Evolutionary conservation across 2,113 vertebrate species (phyloP).

Genomic region (Tapirus terrestris): DNA sequence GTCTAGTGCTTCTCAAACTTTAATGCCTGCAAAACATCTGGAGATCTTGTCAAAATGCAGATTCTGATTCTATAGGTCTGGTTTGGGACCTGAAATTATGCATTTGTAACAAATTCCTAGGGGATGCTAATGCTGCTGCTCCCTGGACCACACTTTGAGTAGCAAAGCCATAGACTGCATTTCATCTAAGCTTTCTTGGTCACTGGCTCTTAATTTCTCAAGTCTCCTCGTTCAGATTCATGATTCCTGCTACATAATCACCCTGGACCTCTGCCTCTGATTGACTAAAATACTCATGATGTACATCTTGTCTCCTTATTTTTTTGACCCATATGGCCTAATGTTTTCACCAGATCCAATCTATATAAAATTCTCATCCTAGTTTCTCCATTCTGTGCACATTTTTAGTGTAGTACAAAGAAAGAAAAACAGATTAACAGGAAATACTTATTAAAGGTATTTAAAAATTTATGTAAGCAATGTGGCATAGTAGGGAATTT

Average conservation of each 20-base stretch:
- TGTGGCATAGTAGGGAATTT: not conserved
- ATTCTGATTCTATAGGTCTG: not conserved
- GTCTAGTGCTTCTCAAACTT: not conserved
- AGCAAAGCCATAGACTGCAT: not conserved
- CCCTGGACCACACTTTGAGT: too few species aligned
- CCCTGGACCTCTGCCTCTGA: not conserved
- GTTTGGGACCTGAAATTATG: not conserved
- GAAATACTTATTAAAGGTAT: not conserved
- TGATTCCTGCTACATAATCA: not conserved
- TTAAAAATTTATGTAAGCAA: not conserved
- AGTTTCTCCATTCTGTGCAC: not conserved
- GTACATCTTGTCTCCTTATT: not conserved
- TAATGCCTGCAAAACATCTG: not conserved
- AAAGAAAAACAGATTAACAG: not conserved
- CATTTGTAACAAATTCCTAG: not conserved
- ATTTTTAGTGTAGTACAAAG: not conserved
- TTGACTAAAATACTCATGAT: not conserved
- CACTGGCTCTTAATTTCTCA: not conserved
- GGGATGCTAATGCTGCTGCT: not conserved
- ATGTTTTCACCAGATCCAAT: not conserved
- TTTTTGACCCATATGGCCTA: not conserved
- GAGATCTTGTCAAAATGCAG: not conserved
- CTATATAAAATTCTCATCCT: not conserved
- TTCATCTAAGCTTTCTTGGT: not conserved
- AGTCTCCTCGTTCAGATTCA: not conserved